These are phyloP conservation scores for Autographa pulchrina DNA, from an alignment of 2,888 invertebrate genomes.

Conservation along the genomic window DNA sequence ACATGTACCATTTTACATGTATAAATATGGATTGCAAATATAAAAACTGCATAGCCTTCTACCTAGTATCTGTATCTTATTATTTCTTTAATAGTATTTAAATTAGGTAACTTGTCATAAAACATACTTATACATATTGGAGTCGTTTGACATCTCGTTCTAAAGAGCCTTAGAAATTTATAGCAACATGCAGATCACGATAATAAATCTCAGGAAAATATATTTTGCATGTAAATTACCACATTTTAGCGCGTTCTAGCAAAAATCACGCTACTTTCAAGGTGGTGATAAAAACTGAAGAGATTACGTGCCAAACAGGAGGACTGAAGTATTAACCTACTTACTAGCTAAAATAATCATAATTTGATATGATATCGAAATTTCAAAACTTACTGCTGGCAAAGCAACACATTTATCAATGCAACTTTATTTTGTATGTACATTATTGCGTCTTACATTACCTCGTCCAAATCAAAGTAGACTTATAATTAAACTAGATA, in stretches of 20 bases:
- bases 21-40: too few species aligned
- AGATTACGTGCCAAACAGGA: neutral
- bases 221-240: slow-evolving; percentile 8
- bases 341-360: neutral
- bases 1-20: too few species aligned
- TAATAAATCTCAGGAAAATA: slow-evolving; percentile 3
- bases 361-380: too few species aligned
- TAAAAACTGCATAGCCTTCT: too few species aligned
- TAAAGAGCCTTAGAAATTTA: neutral
- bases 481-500: too few species aligned
- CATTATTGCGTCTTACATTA: too few species aligned
- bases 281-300: neutral
- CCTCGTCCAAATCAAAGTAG: too few species aligned
- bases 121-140: neutral
- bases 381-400: too few species aligned
- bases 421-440: too few species aligned
- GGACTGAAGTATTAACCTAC: neutral
- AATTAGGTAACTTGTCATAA: neutral
- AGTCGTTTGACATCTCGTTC: neutral
- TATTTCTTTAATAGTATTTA: neutral
- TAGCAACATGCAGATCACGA: neutral
- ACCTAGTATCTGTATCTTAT: too few species aligned
- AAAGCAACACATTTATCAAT: too few species aligned
- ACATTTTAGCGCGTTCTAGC: neutral
- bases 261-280: neutral